A percentile compares a stretch with the other conserved stretches of the same genome.
Evolutionary conservation across 2,113 vertebrate genomes (phyloP).

Genomic region (Chamaetylas fuelleborni): DNA sequence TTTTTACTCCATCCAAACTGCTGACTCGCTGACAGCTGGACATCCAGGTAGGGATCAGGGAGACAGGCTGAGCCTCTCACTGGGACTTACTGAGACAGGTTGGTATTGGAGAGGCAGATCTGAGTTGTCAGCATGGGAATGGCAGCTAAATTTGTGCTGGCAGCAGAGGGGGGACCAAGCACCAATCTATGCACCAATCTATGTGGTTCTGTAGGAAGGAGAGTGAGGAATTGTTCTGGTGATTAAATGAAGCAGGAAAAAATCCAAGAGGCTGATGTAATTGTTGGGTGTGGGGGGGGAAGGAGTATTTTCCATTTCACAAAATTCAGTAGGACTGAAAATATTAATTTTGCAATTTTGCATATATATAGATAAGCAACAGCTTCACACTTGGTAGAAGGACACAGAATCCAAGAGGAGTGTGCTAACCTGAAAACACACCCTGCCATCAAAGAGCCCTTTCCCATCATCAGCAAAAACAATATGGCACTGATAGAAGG

Average conservation of each 20-base stretch:
- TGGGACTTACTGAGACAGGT: background rate
- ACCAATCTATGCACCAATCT: background rate
- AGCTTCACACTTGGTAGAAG: background rate
- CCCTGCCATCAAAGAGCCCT: background rate
- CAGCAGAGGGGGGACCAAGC: background rate
- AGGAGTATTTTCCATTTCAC: background rate
- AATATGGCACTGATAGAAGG: background rate
- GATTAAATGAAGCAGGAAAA: background rate
- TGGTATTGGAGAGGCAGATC: background rate
- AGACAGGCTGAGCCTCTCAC: background rate
- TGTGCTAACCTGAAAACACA: background rate
- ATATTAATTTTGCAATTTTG: background rate
- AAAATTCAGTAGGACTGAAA: background rate
- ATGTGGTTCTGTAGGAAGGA: background rate
- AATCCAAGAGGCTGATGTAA: background rate
- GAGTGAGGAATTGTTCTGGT: background rate
- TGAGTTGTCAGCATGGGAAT: slow-evolving; percentile 21
- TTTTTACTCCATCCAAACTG: background rate
- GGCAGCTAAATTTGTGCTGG: slow-evolving; percentile 1
- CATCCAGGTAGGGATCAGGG: background rate
- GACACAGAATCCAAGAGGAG: background rate
- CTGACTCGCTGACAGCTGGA: background rate
- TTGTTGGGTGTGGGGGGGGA: too few species aligned
- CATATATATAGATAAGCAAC: background rate
- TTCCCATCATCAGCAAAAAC: background rate